Conservation (phyloP, 2,113 vertebrate species). For the Sinocyclocheilus anshuiensis region DNA sequence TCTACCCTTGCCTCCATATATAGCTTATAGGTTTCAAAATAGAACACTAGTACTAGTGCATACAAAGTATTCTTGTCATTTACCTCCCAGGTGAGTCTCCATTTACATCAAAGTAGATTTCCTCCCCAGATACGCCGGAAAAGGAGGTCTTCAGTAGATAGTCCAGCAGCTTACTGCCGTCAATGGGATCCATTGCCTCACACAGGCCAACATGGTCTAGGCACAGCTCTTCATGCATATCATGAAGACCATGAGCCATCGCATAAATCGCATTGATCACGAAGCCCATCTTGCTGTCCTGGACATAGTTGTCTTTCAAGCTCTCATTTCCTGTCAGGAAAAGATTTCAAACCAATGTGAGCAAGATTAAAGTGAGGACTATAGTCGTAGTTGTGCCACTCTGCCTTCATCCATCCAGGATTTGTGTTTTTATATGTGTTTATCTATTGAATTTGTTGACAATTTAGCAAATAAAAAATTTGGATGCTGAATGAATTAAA, state of each 20-base stretch:
- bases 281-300: constrained; percentile 99
- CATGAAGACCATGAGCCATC: constrained; percentile 96
- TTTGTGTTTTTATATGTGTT: not conserved
- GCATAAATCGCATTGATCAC: constrained; percentile 99
- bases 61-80: constrained; percentile 1
- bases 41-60: not conserved
- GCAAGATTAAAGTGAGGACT: constrained; percentile 13
- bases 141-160: constrained; percentile 94
- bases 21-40: not conserved
- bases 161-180: constrained; percentile 94
- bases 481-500: not conserved
- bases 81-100: constrained; percentile 98
- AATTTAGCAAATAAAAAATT: not conserved
- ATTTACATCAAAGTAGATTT: constrained; percentile 96
- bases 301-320: constrained; percentile 94
- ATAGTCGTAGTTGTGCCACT: constrained; percentile 13
- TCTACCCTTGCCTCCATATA: not conserved
- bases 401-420: constrained; percentile 3
- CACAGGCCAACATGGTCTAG: constrained; percentile 86
- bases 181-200: constrained; percentile 94
- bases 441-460: not conserved
- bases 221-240: constrained; percentile 91
- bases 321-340: constrained; percentile 85
- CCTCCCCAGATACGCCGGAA: constrained; percentile 91
- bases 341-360: not conserved